phyloP scores from a whole-genome alignment of 2,888 invertebrate genomes.

The Latrodectus elegans region DNA sequence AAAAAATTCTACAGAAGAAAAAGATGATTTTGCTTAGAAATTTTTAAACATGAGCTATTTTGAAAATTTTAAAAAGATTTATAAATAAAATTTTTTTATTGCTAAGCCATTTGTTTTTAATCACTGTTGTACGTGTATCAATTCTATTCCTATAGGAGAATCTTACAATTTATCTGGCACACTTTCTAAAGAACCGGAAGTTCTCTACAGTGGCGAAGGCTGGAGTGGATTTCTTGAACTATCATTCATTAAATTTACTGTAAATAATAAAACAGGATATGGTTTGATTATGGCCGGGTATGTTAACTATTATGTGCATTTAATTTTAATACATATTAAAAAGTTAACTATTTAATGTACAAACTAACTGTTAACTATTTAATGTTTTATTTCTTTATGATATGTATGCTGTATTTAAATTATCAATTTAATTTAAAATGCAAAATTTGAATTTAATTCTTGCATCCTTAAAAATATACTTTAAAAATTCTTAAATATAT shows the following conservation, averaged over 20 bases:
- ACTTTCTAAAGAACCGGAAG: not conserved
- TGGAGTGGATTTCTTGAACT: conserved; percentile 43
- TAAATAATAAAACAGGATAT: conserved; percentile 6
- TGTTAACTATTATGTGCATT: not conserved
- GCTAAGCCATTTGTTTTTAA: not conserved
- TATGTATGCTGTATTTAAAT: too few relatives aligned
- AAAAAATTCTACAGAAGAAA: not conserved
- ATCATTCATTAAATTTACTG: conserved; percentile 4
- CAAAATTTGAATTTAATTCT: too few relatives aligned
- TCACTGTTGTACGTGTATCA: too few relatives aligned
- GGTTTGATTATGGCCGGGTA: conserved; percentile 34
- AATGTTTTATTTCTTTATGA: too few relatives aligned
- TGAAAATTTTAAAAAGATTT: not conserved
- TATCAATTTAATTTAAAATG: too few relatives aligned
- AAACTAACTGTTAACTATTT: too few relatives aligned
- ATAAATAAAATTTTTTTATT: not conserved
- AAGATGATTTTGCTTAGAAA: not conserved
- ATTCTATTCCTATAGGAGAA: not conserved
- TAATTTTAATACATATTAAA: too few relatives aligned
- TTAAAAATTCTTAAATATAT: too few relatives aligned
- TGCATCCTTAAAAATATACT: too few relatives aligned
- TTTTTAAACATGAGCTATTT: not conserved
- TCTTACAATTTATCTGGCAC: conserved; percentile 17
- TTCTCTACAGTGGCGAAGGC: conserved; percentile 23
- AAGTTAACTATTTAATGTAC: too few relatives aligned